Conservation (phyloP, 2,797 vertebrate species). For the Neosilurus hyrtlii region DNA sequence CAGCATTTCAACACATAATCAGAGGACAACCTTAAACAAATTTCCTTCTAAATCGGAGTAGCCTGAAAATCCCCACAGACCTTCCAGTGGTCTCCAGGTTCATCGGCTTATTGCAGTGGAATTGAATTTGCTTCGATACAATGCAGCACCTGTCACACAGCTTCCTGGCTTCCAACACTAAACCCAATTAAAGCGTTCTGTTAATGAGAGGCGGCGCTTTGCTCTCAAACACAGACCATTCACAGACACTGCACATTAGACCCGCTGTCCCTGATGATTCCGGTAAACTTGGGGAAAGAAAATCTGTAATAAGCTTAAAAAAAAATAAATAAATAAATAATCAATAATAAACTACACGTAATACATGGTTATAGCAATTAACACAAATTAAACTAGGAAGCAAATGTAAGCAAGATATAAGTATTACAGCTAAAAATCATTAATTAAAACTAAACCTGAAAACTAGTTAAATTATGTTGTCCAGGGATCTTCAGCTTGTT, state of each 20-base stretch:
- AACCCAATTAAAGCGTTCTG: slow-evolving; percentile 48
- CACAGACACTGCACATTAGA: not conserved
- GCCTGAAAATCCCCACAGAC: not conserved
- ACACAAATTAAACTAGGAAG: not conserved
- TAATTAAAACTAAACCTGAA: not conserved
- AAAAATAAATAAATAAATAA: not conserved
- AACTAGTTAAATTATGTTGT: not conserved
- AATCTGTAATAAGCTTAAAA: not conserved
- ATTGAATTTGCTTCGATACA: slow-evolving; percentile 50
- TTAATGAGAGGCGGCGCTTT: slow-evolving; percentile 27
- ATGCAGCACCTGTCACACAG: slow-evolving; percentile 36
- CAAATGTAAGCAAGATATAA: not conserved
- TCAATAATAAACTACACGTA: not conserved
- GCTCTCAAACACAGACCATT: not conserved
- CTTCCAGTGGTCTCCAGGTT: slow-evolving; percentile 7
- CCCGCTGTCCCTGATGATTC: not conserved
- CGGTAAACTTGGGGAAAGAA: not conserved
- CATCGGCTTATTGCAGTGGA: slow-evolving; percentile 21
- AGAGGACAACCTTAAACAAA: not conserved
- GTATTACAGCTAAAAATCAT: not conserved
- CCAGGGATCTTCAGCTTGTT: not conserved
- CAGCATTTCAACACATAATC: not conserved
- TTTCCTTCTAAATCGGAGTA: slow-evolving; percentile 12
- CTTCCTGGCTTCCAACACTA: slow-evolving; percentile 40
- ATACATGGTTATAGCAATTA: not conserved